phyloP scores from a whole-genome alignment of 1,140 invertebrate species.

The Diprion similis region DNA sequence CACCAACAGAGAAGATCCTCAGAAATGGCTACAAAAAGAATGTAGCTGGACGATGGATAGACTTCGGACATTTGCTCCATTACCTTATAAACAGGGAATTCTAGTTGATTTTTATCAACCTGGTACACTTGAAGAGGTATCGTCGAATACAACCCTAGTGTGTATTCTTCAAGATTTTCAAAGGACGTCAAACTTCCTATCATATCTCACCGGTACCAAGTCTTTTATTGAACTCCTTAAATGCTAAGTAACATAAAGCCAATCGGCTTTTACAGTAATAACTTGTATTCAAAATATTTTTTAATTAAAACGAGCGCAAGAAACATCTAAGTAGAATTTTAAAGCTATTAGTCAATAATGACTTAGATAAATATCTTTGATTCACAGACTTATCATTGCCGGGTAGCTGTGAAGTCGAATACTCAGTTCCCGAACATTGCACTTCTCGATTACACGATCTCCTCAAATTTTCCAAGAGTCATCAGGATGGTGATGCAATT shows the following conservation, averaged over 20 bases:
- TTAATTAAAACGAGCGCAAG: background rate
- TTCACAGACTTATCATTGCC: conserved; percentile 54
- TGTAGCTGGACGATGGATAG: conserved; percentile 56
- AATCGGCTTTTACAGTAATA: background rate
- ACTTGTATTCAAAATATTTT: conserved; percentile 10
- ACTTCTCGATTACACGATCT: conserved; percentile 40
- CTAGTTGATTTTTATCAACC: conserved; percentile 52
- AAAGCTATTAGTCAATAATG: no score
- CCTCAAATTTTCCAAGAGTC: conserved; percentile 37
- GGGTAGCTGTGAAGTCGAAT: conserved; percentile 55
- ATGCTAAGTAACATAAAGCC: background rate
- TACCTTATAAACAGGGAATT: conserved; percentile 59
- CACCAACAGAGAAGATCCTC: conserved; percentile 53
- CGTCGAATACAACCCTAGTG: conserved; percentile 40
- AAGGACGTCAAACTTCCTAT: conserved; percentile 56
- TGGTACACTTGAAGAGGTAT: conserved; percentile 40
- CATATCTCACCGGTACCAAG: conserved; percentile 50
- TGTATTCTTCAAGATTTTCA: conserved; percentile 60
- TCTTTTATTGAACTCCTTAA: background rate
- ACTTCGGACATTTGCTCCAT: conserved; percentile 50
- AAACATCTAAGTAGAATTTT: no score
- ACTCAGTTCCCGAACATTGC: conserved; percentile 49
- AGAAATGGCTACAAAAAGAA: conserved; percentile 56
- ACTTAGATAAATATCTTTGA: conserved; percentile 17
- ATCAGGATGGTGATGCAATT: conserved; percentile 48